Conservation (phyloP, 1,140 invertebrate genomes). For the Vanessa tameamea region DNA sequence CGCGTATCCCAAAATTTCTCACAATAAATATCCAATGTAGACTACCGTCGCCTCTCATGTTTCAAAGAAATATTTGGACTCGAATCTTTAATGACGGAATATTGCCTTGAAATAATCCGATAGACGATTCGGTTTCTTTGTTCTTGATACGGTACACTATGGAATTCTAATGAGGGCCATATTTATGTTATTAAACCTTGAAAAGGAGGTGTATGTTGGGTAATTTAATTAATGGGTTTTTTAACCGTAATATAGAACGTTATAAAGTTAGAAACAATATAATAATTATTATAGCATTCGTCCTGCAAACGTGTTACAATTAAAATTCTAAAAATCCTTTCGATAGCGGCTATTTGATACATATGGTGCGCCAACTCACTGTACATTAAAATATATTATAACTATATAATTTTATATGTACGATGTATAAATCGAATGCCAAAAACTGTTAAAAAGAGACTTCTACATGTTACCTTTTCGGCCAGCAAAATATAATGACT, state of each 20-base stretch:
- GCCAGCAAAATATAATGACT: not conserved
- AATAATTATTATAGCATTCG: too few species aligned
- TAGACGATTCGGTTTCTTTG: constrained; percentile 45
- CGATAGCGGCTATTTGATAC: too few species aligned
- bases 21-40: constrained; percentile 8
- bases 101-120: constrained; percentile 47
- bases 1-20: not conserved
- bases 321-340: too few species aligned
- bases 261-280: constrained; percentile 1
- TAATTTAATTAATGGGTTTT: not conserved
- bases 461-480: not conserved
- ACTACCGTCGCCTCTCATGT: constrained; percentile 31
- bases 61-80: constrained; percentile 55
- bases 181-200: constrained; percentile 35
- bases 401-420: too few species aligned
- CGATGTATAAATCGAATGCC: not conserved
- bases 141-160: constrained; percentile 45
- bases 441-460: not conserved
- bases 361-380: too few species aligned
- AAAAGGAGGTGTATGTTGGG: constrained; percentile 6
- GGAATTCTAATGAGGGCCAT: constrained; percentile 49
- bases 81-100: constrained; percentile 47
- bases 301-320: too few species aligned
- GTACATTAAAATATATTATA: too few species aligned
- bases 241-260: too few species aligned